Conservation (phyloP, 2,797 vertebrate genomes). For the Phrynocephalus guinanensis region DNA sequence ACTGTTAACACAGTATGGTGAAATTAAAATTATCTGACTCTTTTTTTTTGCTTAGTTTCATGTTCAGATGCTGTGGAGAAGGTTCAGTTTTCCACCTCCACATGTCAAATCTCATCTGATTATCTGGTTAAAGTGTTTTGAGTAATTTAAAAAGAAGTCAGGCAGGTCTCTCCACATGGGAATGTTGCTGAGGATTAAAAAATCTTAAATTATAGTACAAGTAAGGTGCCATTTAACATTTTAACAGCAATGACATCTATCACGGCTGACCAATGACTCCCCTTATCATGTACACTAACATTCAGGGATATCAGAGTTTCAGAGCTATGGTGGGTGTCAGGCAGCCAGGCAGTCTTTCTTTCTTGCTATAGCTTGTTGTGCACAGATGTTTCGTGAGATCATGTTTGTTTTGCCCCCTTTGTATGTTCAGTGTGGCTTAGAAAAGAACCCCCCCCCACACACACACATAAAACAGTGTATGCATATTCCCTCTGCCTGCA, state of each 20-base stretch:
- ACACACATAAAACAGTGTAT: background rate
- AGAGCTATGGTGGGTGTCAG: background rate
- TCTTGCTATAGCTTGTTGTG: too few species aligned
- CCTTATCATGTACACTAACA: too few species aligned
- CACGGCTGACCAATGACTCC: background rate
- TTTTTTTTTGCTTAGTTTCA: conserved; percentile 37
- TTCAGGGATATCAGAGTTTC: background rate
- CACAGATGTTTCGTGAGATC: too few species aligned
- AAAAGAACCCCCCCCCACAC: background rate
- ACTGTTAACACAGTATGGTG: background rate
- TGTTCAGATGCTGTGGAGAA: conserved; percentile 38
- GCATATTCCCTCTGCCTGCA: too few species aligned
- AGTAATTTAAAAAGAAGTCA: conserved; percentile 55
- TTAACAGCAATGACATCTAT: background rate
- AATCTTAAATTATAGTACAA: conserved; percentile 27
- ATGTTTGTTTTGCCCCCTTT: too few species aligned
- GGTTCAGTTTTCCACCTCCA: conserved; percentile 25
- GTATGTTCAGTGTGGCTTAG: background rate
- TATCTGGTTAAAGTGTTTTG: conserved; percentile 52
- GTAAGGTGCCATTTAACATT: background rate
- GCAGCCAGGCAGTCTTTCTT: background rate
- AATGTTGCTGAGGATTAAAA: conserved; percentile 47
- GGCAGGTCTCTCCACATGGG: conserved; percentile 40
- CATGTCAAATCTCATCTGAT: conserved; percentile 23
- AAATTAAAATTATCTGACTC: background rate